Percentiles rank a stretch among this genome's conserved stretches.
Conservation (phyloP, 2,797 vertebrate genomes). For the Oreochromis mossambicus region DNA sequence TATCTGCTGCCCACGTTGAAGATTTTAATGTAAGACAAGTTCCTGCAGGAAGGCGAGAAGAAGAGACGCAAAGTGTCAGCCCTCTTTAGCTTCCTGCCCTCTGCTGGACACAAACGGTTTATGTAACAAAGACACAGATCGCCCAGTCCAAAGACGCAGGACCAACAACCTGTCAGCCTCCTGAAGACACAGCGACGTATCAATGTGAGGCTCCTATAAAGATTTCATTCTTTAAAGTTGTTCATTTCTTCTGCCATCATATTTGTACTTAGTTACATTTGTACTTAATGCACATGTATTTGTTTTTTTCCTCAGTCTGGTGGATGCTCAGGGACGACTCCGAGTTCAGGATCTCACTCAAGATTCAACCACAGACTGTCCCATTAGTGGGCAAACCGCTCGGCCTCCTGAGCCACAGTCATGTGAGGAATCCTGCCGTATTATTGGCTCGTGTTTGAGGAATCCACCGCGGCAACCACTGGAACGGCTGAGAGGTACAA, state of each 20-base stretch:
- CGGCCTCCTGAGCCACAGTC: not conserved
- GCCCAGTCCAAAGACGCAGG: not conserved
- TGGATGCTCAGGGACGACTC: accelerated
- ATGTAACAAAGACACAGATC: not conserved
- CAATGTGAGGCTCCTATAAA: not conserved
- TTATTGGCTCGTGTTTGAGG: not conserved
- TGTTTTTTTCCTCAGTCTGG: not conserved
- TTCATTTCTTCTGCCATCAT: not conserved
- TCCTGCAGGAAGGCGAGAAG: constrained; percentile 56
- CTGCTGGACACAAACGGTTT: not conserved
- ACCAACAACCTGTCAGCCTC: not conserved
- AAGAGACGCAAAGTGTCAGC: not conserved
- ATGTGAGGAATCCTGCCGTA: not conserved
- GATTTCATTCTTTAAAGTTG: not conserved
- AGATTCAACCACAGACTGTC: not conserved
- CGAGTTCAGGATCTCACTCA: not conserved
- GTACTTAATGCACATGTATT: not conserved
- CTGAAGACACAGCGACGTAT: not conserved
- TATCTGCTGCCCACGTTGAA: constrained; percentile 88
- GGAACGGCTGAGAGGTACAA: not conserved
- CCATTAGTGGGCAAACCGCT: not conserved
- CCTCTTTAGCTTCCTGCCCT: not conserved
- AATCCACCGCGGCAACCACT: not conserved
- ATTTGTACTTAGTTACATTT: not conserved
- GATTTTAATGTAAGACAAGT: constrained; percentile 91